Conservation (phyloP, 2,113 vertebrate species). For the Rhegmatorhina hoffmannsi region DNA sequence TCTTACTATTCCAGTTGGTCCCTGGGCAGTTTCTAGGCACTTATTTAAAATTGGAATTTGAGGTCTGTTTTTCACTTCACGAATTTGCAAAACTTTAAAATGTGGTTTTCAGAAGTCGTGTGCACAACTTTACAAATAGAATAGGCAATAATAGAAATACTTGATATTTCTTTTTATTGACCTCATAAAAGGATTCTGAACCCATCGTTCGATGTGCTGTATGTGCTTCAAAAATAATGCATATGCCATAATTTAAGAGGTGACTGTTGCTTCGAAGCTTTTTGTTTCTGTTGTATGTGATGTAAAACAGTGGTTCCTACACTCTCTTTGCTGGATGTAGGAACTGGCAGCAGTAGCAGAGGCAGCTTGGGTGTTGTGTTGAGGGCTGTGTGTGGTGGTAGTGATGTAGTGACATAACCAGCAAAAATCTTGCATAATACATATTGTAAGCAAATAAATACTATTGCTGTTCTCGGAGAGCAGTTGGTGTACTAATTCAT, state of each 20-base stretch:
- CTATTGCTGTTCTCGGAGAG: neutral
- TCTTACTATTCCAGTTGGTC: neutral
- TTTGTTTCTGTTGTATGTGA: neutral
- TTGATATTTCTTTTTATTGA: neutral
- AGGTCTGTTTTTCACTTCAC: neutral
- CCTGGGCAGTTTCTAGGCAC: neutral
- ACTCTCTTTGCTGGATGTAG: neutral
- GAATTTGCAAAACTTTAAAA: neutral
- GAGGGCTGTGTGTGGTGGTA: neutral
- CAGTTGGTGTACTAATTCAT: neutral
- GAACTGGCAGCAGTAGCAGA: neutral
- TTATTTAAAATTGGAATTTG: neutral
- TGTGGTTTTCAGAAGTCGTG: neutral
- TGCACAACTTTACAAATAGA: neutral
- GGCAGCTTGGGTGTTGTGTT: neutral
- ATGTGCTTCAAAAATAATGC: neutral
- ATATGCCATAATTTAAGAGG: neutral
- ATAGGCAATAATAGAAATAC: neutral
- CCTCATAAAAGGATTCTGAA: neutral
- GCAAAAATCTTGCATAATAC: neutral
- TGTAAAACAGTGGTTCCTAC: accelerated
- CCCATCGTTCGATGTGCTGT: neutral
- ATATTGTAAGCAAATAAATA: neutral
- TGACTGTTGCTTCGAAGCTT: neutral
- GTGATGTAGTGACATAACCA: neutral